Evolutionary conservation across 2,888 invertebrate genomes (phyloP).

Genomic region (Carterocephalus palaemon): DNA sequence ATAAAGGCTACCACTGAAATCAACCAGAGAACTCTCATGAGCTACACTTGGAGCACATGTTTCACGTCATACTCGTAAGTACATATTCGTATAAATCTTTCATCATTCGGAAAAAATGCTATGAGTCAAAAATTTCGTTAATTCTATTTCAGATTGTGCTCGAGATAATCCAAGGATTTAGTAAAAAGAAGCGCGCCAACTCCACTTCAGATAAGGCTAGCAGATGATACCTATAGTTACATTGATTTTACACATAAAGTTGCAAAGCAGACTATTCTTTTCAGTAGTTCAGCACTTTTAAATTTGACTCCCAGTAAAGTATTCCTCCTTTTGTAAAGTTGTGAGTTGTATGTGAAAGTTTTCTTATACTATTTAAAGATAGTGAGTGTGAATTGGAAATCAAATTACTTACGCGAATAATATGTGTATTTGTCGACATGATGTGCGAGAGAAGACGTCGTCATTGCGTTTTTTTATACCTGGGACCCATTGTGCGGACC

Average conservation of each 20-base stretch:
- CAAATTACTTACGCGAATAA: no score
- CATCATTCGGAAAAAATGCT: conserved; percentile 6
- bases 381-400: no score
- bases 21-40: no score
- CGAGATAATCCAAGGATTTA: conserved; percentile 4
- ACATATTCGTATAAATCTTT: conserved; percentile 1
- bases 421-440: no score
- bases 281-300: no score
- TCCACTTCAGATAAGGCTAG: conserved; percentile 7
- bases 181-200: conserved; percentile 4
- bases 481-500: conserved; percentile 13
- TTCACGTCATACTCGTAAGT: conserved; percentile 1
- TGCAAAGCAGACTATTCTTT: not conserved
- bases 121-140: conserved; percentile 10
- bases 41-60: not conserved
- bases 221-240: conserved; percentile 6
- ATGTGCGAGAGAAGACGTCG: not conserved
- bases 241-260: not conserved
- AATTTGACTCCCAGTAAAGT: no score
- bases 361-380: no score
- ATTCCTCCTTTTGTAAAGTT: no score
- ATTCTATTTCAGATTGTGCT: conserved; percentile 7
- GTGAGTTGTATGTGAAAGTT: no score
- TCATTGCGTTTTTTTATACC: conserved; percentile 13
- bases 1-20: no score